These are phyloP conservation scores for Budorcas taxicolor DNA, from an alignment of 2,113 vertebrate genomes.

Conservation along the genomic window DNA sequence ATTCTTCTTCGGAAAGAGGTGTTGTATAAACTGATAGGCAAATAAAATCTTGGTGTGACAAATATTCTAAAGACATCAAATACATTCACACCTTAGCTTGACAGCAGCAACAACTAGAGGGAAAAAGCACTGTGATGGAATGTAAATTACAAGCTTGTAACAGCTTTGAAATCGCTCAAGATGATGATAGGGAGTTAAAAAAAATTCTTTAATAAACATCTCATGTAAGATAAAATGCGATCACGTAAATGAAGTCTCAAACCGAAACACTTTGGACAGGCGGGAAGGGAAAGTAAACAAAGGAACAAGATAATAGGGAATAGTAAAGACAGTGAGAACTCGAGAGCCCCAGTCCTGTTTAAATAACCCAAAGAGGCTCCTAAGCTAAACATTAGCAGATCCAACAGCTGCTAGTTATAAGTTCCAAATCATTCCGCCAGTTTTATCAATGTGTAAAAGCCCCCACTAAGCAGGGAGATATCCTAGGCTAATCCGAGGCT, in stretches of 20 bases:
- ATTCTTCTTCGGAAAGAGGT: background rate
- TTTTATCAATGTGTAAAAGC: constrained; percentile 30
- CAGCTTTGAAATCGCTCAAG: background rate
- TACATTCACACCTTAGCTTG: background rate
- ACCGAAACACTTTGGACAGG: background rate
- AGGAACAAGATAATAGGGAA: background rate
- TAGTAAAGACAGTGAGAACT: background rate
- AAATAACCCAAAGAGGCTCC: background rate
- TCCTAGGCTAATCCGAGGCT: background rate
- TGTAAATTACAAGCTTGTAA: background rate
- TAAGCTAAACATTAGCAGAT: background rate
- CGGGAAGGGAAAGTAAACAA: background rate
- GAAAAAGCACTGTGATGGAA: background rate
- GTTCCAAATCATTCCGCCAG: background rate
- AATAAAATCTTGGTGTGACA: background rate
- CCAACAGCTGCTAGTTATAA: background rate
- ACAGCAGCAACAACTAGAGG: background rate
- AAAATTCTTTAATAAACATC: background rate
- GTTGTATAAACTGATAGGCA: background rate
- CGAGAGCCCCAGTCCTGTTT: background rate
- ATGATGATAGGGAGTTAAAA: background rate
- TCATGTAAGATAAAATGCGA: background rate
- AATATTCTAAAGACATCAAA: background rate
- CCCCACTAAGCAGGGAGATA: background rate
- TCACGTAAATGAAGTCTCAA: background rate